Evolutionary conservation across 2,797 vertebrate genomes (phyloP).

Genomic region (Philypnodon macrostomus): DNA sequence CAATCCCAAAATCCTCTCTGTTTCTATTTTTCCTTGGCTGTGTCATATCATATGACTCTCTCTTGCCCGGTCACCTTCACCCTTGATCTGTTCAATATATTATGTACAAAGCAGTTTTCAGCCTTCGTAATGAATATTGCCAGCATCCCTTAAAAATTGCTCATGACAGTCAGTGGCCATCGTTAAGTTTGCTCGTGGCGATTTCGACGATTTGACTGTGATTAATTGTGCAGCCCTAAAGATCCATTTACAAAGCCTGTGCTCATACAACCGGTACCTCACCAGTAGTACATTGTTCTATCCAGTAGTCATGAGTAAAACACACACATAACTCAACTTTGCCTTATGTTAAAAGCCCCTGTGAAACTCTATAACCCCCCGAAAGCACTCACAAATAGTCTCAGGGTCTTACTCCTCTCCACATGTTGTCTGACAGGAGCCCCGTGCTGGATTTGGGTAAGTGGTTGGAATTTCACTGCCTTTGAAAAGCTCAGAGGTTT

Average conservation of each 20-base stretch:
- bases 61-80: too few species aligned
- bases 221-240: neutral
- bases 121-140: neutral
- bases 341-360: slow-evolving; percentile 47
- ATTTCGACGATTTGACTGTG: neutral
- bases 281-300: slow-evolving; percentile 18
- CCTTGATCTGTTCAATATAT: too few species aligned
- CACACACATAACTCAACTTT: slow-evolving; percentile 36
- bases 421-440: slow-evolving; percentile 61
- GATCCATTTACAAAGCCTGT: slow-evolving; percentile 5
- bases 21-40: too few species aligned
- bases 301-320: slow-evolving; percentile 25
- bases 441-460: slow-evolving; percentile 51
- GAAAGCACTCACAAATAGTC: slow-evolving; percentile 56
- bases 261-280: slow-evolving; percentile 2
- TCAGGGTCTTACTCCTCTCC: slow-evolving; percentile 48
- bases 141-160: neutral
- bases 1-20: too few species aligned
- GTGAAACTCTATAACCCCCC: slow-evolving; percentile 47
- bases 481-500: slow-evolving; percentile 68
- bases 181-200: neutral
- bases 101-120: neutral
- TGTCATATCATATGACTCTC: too few species aligned
- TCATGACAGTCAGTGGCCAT: neutral
- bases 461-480: slow-evolving; percentile 53